phyloP scores from a whole-genome alignment of 1,140 invertebrate genomes.

The Nasonia longicornis region DNA sequence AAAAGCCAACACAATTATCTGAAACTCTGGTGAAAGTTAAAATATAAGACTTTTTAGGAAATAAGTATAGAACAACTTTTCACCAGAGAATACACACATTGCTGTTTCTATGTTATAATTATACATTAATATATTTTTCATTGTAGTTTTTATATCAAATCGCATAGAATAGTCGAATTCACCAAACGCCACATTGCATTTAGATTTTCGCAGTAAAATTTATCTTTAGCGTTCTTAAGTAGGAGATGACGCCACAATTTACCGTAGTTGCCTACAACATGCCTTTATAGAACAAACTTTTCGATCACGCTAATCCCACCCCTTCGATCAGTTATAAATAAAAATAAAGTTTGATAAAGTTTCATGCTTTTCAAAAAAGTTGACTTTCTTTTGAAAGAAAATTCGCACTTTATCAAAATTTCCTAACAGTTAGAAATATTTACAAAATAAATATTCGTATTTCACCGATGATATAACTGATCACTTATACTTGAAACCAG shows the following conservation, averaged over 20 bases:
- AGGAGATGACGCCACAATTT: conserved; percentile 14
- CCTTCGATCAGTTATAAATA: neutral
- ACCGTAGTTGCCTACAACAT: conserved; percentile 20
- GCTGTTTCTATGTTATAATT: conserved; percentile 37
- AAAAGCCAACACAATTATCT: neutral
- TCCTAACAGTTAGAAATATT: neutral
- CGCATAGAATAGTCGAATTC: conserved; percentile 37
- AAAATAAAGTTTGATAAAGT: neutral
- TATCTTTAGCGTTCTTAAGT: neutral
- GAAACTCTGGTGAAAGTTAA: conserved; percentile 12
- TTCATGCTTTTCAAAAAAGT: too few relatives aligned
- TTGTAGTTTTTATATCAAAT: conserved; percentile 40
- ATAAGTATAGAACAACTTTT: conserved; percentile 1
- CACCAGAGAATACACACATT: conserved; percentile 30
- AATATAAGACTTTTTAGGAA: neutral
- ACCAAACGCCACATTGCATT: conserved; percentile 22
- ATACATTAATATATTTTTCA: conserved; percentile 34
- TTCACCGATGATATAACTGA: neutral
- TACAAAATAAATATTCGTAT: neutral
- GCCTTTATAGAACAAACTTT: conserved; percentile 10
- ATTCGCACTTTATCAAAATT: neutral
- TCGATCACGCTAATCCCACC: conserved; percentile 21
- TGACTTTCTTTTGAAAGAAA: neutral
- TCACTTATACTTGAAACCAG: neutral
- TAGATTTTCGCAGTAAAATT: conserved; percentile 14